A percentile compares a stretch with the other conserved stretches of the same genome.
Evolutionary conservation across 2,113 vertebrate species (phyloP).

Genomic region (Lanius ludovicianus): DNA sequence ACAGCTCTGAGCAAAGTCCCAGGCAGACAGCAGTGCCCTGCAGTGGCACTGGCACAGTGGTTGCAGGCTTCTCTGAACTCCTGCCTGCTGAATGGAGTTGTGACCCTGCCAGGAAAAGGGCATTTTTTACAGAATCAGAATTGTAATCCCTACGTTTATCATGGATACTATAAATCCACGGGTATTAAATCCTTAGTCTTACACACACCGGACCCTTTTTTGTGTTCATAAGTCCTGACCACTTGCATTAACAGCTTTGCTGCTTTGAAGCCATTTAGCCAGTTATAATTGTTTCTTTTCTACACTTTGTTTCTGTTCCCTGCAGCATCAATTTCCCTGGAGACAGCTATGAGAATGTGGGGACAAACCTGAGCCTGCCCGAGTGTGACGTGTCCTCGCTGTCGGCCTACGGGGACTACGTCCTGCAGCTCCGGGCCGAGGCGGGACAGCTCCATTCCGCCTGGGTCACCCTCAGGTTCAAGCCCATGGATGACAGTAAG

Average conservation of each 20-base stretch:
- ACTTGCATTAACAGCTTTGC: background rate
- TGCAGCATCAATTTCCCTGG: background rate
- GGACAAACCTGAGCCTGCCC: background rate
- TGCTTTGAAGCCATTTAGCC: background rate
- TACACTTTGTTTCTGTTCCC: background rate
- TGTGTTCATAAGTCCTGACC: rapidly evolving
- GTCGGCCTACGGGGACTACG: constrained; percentile 31
- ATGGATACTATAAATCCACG: background rate
- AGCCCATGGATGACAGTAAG: constrained; percentile 76
- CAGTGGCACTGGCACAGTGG: background rate
- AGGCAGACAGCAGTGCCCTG: background rate
- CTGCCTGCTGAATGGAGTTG: background rate
- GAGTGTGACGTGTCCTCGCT: constrained; percentile 65
- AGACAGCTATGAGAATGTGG: background rate
- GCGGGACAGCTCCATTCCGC: background rate
- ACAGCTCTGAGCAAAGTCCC: background rate
- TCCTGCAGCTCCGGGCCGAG: constrained; percentile 58
- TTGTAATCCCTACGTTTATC: background rate
- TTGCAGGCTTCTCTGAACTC: background rate
- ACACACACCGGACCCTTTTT: background rate
- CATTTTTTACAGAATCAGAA: background rate
- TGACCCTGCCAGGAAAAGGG: background rate
- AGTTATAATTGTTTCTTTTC: background rate
- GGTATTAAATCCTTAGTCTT: background rate
- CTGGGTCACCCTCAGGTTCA: constrained; percentile 64